These are phyloP conservation scores for Chrysoperla carnea DNA, from an alignment of 1,140 invertebrate genomes.

Conservation along the genomic window DNA sequence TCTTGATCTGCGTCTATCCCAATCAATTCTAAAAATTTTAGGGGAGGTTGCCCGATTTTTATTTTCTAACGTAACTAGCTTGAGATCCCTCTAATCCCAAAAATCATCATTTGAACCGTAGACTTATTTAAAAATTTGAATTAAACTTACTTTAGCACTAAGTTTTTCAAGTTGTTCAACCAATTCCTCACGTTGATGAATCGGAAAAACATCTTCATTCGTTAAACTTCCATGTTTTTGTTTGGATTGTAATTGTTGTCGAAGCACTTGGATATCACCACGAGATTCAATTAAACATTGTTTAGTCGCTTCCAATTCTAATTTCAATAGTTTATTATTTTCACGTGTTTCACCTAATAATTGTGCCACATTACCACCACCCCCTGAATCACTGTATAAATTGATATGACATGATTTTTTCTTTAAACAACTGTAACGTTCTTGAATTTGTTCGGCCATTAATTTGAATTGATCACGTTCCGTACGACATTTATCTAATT, in stretches of 20 bases:
- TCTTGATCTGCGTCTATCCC: too few relatives aligned
- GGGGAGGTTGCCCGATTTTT: too few relatives aligned
- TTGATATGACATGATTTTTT: conserved; percentile 19
- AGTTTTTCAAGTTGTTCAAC: conserved; percentile 48
- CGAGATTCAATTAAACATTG: conserved; percentile 53
- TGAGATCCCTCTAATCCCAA: too few relatives aligned
- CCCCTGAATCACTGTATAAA: conserved; percentile 6
- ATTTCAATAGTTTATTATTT: conserved; percentile 43
- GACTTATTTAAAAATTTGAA: too few relatives aligned
- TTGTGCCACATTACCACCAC: conserved; percentile 15
- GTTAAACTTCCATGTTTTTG: conserved; percentile 5
- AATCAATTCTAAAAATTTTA: too few relatives aligned
- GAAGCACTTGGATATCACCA: conserved; percentile 49
- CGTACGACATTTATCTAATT: conserved; percentile 57
- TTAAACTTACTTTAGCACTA: conserved; percentile 33
- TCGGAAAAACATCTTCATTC: conserved; percentile 21
- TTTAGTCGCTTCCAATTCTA: conserved; percentile 48
- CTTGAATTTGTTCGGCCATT: conserved; percentile 60
- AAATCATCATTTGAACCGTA: too few relatives aligned
- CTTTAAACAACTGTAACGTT: conserved; percentile 35
- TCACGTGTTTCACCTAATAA: conserved; percentile 38
- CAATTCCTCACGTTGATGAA: conserved; percentile 42
- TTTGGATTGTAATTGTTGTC: conserved; percentile 14
- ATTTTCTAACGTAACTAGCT: too few relatives aligned
- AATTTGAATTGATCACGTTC: conserved; percentile 68